Base-by-base conservation (phyloP, 2,113 vertebrate species). In the Chamaea fasciata region DNA sequence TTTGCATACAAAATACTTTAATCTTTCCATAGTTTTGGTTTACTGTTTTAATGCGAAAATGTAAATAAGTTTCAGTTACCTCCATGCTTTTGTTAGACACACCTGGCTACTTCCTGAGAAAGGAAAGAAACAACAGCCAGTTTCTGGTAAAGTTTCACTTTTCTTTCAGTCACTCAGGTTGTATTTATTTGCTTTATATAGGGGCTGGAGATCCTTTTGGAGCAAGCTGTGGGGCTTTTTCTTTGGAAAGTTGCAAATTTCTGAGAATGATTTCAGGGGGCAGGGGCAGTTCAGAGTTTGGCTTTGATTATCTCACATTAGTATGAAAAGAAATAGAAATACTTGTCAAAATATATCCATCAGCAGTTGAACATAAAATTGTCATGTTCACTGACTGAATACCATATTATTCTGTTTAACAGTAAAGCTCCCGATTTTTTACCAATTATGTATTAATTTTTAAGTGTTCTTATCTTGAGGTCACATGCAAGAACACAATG, bases 391-490 rank as follows among this genome's bases (percentile, higher is more conserved):
- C 19, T 71, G 22, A 67, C 60, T 15, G 30, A 92, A 50, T 16
- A 31, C 13, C 13, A 0, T 27, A 73, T 31, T 39, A 74, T 39
- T n/a, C 52, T 5, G 1, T 63, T 77, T 22, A 65, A 83, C 7
- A 27, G 71, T 76, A 91, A 69, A 75, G 13, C 3, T 50, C 37
- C 3, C 0, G 69, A 26, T 24, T 47, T 62, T 83, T 83, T 83
- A 62, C 52, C 6, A 1, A 47, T 82, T 83, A 28, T 8, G 23
- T 35, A 35, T 67, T 42, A 59, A n/a, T 14, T 39, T 80, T 39
- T 30, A 94, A 52, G 18, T 49, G 37, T 37, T 92, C 86, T 94
- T 94, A 92, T 94, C 89, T 91, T 68, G 26, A 94, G 59, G 63
- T 65, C 2, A 1, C 91, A 90, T 47, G 27, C 67, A 83, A 83